phyloP scores from a whole-genome alignment of 2,888 invertebrate species.

The Tanytarsus gracilentus region DNA sequence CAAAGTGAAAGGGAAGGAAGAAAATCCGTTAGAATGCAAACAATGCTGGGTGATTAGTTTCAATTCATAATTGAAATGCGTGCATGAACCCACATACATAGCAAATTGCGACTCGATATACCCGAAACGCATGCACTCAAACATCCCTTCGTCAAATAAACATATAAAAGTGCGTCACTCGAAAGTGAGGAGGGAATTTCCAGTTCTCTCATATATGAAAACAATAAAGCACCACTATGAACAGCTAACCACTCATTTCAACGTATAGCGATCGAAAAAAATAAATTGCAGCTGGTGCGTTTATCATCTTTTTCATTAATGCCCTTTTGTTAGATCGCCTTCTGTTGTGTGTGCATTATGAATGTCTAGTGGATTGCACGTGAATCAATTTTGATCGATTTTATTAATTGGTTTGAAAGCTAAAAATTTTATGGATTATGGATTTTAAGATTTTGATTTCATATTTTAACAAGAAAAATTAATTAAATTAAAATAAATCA shows the following conservation, averaged over 20 bases:
- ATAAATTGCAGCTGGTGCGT: conserved; percentile 10
- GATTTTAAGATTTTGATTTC: too few species aligned
- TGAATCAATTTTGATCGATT: too few species aligned
- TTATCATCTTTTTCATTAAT: not conserved
- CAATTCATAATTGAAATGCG: conserved; percentile 12
- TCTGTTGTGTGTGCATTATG: too few species aligned
- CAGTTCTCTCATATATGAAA: conserved; percentile 9
- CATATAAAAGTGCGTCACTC: not conserved
- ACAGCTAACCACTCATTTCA: not conserved
- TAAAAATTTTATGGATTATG: too few species aligned
- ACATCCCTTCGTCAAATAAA: not conserved
- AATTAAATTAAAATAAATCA: too few species aligned
- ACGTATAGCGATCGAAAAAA: not conserved
- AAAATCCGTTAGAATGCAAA: conserved; percentile 12
- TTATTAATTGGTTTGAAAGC: too few species aligned
- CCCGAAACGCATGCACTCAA: not conserved
- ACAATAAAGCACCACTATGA: conserved; percentile 10
- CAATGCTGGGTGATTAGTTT: conserved; percentile 14
- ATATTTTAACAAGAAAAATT: too few species aligned
- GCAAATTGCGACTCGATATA: conserved; percentile 9
- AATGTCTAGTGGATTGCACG: too few species aligned
- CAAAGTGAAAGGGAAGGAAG: not conserved
- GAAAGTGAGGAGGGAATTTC: not conserved
- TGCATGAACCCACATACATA: conserved; percentile 2
- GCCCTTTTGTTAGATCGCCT: too few species aligned